phyloP scores from a whole-genome alignment of 2,113 vertebrate species.

The Limanda limanda region DNA sequence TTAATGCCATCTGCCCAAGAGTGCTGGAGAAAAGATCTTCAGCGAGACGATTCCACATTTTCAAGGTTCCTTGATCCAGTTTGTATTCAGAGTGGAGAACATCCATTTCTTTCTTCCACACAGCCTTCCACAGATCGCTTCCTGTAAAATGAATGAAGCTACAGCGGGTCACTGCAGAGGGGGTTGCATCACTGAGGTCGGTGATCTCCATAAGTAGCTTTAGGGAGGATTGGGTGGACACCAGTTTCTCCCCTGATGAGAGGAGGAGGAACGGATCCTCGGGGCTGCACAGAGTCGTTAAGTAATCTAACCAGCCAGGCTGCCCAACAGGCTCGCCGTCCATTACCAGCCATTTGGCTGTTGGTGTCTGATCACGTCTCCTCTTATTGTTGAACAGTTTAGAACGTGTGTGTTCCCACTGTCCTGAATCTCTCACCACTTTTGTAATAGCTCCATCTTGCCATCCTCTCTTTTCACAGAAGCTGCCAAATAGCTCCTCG shows the following conservation, averaged over 20 bases:
- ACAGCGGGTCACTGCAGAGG: conserved; percentile 80
- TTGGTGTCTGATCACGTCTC: not conserved
- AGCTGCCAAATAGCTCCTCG: conserved; percentile 83
- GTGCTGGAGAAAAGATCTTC: conserved; percentile 82
- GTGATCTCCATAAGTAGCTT: conserved; percentile 85
- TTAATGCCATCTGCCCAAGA: conserved; percentile 62
- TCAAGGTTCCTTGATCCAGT: conserved; percentile 68
- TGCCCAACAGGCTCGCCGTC: conserved; percentile 81
- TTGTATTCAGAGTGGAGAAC: conserved; percentile 68
- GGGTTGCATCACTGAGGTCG: conserved; percentile 78
- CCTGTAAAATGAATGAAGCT: conserved; percentile 82
- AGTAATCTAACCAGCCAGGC: conserved; percentile 83
- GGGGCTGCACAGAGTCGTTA: conserved; percentile 78
- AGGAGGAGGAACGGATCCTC: conserved; percentile 76
- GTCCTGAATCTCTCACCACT: conserved; percentile 63
- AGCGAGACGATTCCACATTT: conserved; percentile 79
- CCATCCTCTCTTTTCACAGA: conserved; percentile 75
- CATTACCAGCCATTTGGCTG: conserved; percentile 85
- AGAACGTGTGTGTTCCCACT: conserved; percentile 2
- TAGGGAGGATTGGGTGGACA: conserved; percentile 52
- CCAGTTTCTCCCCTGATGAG: conserved; percentile 81
- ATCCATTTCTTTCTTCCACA: conserved; percentile 81
- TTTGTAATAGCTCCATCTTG: conserved; percentile 78
- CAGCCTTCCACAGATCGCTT: conserved; percentile 80
- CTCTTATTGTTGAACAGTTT: conserved; percentile 3